These are phyloP conservation scores for Drosophila pachea DNA, from an alignment of 1,140 invertebrate species.

Conservation along the genomic window DNA sequence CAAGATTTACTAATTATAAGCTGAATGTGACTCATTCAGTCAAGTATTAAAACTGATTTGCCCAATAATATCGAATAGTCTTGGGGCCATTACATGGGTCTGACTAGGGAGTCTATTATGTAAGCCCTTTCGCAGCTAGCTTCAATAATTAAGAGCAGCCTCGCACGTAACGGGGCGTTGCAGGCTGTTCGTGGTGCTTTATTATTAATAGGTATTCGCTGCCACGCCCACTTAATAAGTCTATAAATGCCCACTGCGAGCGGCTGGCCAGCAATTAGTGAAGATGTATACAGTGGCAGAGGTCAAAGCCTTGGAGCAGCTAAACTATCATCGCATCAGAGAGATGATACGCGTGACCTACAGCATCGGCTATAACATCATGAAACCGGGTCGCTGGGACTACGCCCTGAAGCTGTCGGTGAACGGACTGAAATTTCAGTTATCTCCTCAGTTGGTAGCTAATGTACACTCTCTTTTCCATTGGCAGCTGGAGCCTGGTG, in stretches of 20 bases:
- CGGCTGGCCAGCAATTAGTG: slow-evolving; percentile 53
- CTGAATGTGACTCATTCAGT: too few species aligned
- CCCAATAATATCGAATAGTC: too few species aligned
- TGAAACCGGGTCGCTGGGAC: slow-evolving; percentile 40
- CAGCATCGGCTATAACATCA: slow-evolving; percentile 59
- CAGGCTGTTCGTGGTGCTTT: slow-evolving; percentile 19
- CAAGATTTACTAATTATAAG: too few species aligned
- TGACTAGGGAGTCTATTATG: too few species aligned
- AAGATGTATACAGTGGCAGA: slow-evolving; percentile 55
- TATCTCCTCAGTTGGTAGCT: neutral
- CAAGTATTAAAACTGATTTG: too few species aligned
- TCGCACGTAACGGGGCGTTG: slow-evolving; percentile 63
- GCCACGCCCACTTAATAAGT: slow-evolving; percentile 42
- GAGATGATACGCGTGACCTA: slow-evolving; percentile 61
- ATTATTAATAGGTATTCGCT: slow-evolving; percentile 42
- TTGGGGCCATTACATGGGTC: too few species aligned
- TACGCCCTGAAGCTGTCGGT: slow-evolving; percentile 48
- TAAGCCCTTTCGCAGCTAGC: slow-evolving; percentile 1
- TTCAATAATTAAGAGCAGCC: slow-evolving; percentile 60
- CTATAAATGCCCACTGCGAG: slow-evolving; percentile 56
- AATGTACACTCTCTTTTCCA: neutral
- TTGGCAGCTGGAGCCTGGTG: slow-evolving; percentile 52
- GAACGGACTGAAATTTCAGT: neutral
- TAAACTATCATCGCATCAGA: slow-evolving; percentile 58
- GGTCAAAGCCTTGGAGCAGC: slow-evolving; percentile 31